phyloP scores from a whole-genome alignment of 1,140 invertebrate genomes.

The Phymastichus coffea region DNA sequence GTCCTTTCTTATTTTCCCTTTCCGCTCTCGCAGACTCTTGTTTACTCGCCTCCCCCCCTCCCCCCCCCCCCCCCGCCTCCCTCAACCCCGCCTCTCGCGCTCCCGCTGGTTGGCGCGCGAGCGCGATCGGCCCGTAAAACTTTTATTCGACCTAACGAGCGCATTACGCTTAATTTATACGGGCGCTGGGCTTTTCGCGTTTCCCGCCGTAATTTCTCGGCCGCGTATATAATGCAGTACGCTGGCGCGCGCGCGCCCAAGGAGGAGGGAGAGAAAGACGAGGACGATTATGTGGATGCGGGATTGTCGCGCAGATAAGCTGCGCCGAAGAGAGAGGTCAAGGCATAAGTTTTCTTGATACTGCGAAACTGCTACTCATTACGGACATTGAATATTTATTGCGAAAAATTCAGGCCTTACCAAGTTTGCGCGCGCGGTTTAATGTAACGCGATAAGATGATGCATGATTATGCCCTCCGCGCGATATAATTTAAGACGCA shows the following conservation, averaged over 20 bases:
- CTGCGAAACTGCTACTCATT: slow-evolving; percentile 19
- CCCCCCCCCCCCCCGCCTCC: no score
- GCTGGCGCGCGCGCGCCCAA: slow-evolving; percentile 14
- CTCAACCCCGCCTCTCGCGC: not conserved
- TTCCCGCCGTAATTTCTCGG: slow-evolving; percentile 41
- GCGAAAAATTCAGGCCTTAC: not conserved
- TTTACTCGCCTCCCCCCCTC: not conserved
- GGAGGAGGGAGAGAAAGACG: not conserved
- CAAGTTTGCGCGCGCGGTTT: not conserved
- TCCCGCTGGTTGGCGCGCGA: no score
- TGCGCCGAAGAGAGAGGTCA: slow-evolving; percentile 9
- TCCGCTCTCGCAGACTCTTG: not conserved
- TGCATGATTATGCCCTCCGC: slow-evolving; percentile 1
- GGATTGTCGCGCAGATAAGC: slow-evolving; percentile 34
- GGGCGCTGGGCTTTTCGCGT: slow-evolving; percentile 34
- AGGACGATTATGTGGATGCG: slow-evolving; percentile 31
- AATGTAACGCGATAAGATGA: slow-evolving; percentile 25
- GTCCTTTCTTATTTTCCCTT: slow-evolving; percentile 14
- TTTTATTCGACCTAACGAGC: slow-evolving; percentile 52
- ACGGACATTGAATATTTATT: slow-evolving; percentile 23
- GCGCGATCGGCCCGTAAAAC: slow-evolving; percentile 51
- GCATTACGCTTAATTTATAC: slow-evolving; percentile 50
- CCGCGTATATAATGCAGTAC: slow-evolving; percentile 27
- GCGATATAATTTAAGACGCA: slow-evolving; percentile 33
- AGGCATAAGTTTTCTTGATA: slow-evolving; percentile 18